These are phyloP conservation scores for Mola mola DNA, from an alignment of 2,113 vertebrate species.

Conservation along the genomic window DNA sequence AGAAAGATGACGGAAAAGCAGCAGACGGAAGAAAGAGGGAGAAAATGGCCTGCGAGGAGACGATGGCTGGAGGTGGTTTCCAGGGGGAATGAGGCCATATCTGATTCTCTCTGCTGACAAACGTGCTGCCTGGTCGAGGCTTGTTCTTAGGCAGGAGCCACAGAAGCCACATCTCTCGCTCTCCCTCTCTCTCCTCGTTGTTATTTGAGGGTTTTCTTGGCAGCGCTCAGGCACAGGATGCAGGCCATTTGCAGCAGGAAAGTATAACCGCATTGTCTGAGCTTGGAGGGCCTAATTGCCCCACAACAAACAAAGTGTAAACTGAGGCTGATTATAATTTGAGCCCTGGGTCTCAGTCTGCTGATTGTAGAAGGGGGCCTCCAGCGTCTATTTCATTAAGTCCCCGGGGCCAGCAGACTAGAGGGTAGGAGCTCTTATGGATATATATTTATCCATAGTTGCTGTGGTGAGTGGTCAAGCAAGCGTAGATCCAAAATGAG, in stretches of 20 bases:
- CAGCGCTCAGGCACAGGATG: constrained; percentile 69
- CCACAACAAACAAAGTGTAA: constrained; percentile 81
- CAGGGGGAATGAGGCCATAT: constrained; percentile 69
- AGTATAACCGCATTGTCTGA: constrained; percentile 78
- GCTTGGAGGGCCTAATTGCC: constrained; percentile 67
- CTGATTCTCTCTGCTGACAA: constrained; percentile 73
- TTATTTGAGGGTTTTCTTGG: constrained; percentile 77
- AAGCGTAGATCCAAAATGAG: constrained; percentile 46
- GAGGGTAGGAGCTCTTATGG: constrained; percentile 47
- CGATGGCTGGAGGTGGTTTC: constrained; percentile 66
- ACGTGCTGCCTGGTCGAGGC: constrained; percentile 72
- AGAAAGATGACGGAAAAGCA: too few species aligned
- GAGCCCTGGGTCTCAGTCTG: constrained; percentile 56
- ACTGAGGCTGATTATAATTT: constrained; percentile 82
- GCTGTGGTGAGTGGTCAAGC: constrained; percentile 72
- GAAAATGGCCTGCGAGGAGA: constrained; percentile 15
- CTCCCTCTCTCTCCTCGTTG: constrained; percentile 45
- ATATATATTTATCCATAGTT: constrained; percentile 73
- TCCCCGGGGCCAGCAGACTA: constrained; percentile 54
- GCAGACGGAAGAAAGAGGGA: neutral
- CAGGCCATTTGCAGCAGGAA: constrained; percentile 75
- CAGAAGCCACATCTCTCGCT: constrained; percentile 70
- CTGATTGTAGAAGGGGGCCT: constrained; percentile 68
- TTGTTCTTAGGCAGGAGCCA: constrained; percentile 64
- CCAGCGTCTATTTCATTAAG: constrained; percentile 67